phyloP scores from a whole-genome alignment of 1,140 invertebrate species.

The Papilio polyxenes region DNA sequence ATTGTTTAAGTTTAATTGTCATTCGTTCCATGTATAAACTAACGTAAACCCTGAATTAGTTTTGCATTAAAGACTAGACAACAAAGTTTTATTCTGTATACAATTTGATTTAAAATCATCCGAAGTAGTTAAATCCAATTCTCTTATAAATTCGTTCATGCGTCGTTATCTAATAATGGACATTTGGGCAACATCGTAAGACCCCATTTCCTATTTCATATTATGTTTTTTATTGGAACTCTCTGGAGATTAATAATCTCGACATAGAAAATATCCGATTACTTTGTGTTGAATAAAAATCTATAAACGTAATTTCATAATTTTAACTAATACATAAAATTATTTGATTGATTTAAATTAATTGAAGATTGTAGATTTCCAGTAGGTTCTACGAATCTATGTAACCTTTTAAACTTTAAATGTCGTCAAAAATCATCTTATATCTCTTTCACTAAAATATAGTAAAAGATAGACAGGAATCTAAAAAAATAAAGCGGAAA shows the following conservation, averaged over 20 bases:
- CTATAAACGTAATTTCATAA: neutral
- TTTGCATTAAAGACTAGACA: neutral
- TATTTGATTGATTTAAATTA: no score
- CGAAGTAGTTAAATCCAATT: slow-evolving; percentile 1
- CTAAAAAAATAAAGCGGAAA: no score
- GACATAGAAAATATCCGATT: neutral
- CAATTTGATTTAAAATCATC: neutral
- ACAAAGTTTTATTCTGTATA: neutral
- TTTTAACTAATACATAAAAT: neutral
- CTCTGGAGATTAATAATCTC: neutral
- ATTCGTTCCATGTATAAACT: no score
- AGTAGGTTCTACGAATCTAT: no score
- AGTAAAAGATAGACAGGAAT: no score
- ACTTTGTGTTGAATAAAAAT: neutral
- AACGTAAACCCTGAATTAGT: no score
- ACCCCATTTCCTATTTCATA: slow-evolving; percentile 13
- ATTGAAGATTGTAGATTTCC: no score
- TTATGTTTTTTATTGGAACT: neutral
- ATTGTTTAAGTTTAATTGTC: no score
- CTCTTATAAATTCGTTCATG: neutral
- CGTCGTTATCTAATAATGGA: neutral
- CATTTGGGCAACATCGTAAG: no score
- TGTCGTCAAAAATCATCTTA: no score
- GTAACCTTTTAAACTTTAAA: no score
- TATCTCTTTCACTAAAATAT: no score